Evolutionary conservation across 2,113 vertebrate species (phyloP), one percentile per base, ranked within the genome.

Genomic region (Anseranas semipalmata): DNA sequence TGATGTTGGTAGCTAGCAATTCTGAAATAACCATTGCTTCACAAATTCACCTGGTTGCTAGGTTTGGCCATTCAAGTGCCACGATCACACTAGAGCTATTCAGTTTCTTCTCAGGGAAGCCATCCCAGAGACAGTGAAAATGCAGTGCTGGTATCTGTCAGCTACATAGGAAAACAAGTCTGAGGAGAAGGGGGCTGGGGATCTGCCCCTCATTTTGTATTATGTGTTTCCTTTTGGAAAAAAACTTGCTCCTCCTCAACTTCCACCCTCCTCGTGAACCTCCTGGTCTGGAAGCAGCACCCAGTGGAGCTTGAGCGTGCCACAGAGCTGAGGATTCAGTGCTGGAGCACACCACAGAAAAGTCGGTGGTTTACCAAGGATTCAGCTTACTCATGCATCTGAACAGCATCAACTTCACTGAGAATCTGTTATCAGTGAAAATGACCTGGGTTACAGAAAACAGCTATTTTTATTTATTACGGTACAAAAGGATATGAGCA

Each of bases 1-100:
- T 0, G 0, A 0, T 19, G 7, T n/a, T 35, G 15, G 39, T 73
- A 55, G 35, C 15, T 48, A 13, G 35, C 43, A 60, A 33, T 60
- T 53, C 76, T 65, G 45, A 60, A 83, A 27, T 8, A 30, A 22
- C 35, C 52, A 37, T 37, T 37, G 35, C 67, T 56, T 92, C 48
- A 18, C 18, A 8, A 56, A n/a, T 37, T 73, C 27, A 32, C 45
- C 72, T 62, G 10, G 60, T 4, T 73, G 30, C 53, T 84, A 46
- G 53, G 41, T 25, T 50, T 74, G 50, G 37, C 32, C 1, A 0
- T 41, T 71, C 37, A 53, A 33, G 62, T 28, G 7, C 25, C 62
- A 13, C 60, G 39, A 7, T 39, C 10, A 3, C 15, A 16, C 25
- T 28, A 63, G 37, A 59, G 21, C 20, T 59, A 15, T 65, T 43